These are phyloP conservation scores for Dinomys branickii DNA, from an alignment of 2,113 vertebrate genomes.

Conservation along the genomic window DNA sequence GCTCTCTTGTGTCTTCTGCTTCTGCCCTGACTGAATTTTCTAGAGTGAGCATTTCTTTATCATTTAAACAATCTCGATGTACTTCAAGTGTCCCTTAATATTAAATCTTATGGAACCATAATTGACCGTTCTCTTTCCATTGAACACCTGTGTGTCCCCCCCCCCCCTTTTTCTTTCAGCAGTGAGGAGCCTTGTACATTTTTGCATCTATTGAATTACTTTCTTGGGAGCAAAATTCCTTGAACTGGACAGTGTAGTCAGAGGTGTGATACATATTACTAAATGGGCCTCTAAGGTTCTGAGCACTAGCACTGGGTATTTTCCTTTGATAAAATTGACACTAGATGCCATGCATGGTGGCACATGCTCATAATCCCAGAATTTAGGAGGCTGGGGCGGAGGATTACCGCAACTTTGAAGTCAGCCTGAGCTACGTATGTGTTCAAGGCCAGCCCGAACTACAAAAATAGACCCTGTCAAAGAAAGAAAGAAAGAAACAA, in stretches of 20 bases:
- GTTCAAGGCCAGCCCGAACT: too few species aligned
- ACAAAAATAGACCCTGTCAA: too few species aligned
- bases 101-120: neutral
- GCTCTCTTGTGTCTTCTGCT: neutral
- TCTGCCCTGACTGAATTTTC: neutral
- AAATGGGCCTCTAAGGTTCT: neutral
- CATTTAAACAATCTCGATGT: neutral
- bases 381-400: neutral
- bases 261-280: neutral
- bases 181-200: neutral
- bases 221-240: neutral
- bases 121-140: neutral
- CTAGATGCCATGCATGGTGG: neutral
- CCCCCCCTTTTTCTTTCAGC: neutral
- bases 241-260: constrained; percentile 17
- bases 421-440: neutral
- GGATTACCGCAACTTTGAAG: neutral
- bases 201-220: neutral
- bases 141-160: neutral
- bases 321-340: neutral
- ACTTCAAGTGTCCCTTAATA: neutral
- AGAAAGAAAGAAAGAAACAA: neutral
- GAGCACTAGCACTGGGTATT: neutral
- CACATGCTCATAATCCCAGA: neutral
- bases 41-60: neutral